Conservation (phyloP, 2,888 invertebrate genomes). For the Apomyelois bistriatella region DNA sequence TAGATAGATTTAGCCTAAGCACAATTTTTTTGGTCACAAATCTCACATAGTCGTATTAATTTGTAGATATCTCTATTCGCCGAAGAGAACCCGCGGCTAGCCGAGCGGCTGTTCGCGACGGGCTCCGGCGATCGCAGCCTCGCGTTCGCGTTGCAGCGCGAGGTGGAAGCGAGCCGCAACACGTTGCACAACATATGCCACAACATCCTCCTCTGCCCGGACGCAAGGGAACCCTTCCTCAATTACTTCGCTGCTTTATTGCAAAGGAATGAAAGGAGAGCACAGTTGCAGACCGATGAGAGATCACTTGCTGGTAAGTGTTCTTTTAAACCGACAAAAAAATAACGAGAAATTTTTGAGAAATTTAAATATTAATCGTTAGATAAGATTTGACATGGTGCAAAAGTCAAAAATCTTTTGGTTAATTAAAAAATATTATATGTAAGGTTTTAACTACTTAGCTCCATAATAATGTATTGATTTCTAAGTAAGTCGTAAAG, state of each 20-base stretch:
- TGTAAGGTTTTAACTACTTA: too few relatives aligned
- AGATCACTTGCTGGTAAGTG: conserved; percentile 84
- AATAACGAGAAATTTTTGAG: too few relatives aligned
- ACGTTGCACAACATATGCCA: conserved; percentile 91
- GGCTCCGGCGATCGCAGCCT: conserved; percentile 83
- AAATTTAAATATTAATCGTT: too few relatives aligned
- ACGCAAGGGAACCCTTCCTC: conserved; percentile 89
- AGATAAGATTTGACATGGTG: too few relatives aligned
- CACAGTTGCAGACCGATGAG: conserved; percentile 95
- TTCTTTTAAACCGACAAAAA: too few relatives aligned
- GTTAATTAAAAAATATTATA: too few relatives aligned
- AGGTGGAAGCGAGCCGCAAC: conserved; percentile 88
- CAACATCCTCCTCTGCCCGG: conserved; percentile 88
- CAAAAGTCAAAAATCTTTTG: too few relatives aligned
- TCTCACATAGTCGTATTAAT: too few relatives aligned
- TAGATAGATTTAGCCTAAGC: too few relatives aligned
- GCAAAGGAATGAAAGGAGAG: conserved; percentile 90
- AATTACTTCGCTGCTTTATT: conserved; percentile 89
- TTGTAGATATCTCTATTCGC: conserved; percentile 88
- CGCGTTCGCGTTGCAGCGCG: conserved; percentile 86
- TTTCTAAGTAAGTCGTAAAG: too few relatives aligned
- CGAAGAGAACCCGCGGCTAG: conserved; percentile 95
- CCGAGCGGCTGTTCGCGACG: conserved; percentile 83
- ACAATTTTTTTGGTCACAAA: too few relatives aligned
- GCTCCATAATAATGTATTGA: too few relatives aligned